Evolutionary conservation across 2,797 vertebrate species (phyloP).

Genomic region (Enteromius fasciolatus): DNA sequence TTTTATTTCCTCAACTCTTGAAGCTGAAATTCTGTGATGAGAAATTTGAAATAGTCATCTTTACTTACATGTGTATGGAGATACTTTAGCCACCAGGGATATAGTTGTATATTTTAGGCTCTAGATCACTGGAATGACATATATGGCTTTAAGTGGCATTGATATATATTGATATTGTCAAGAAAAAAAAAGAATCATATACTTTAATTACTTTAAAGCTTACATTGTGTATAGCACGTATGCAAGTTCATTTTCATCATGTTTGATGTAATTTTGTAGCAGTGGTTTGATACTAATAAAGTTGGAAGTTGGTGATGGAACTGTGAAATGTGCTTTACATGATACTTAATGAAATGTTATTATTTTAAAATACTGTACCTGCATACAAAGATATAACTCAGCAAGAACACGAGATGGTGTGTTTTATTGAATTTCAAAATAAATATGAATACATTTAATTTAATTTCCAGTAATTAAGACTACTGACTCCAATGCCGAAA

Average conservation of each 20-base stretch:
- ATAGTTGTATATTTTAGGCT: conserved; percentile 80
- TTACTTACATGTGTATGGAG: conserved; percentile 75
- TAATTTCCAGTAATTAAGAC: neutral
- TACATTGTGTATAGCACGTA: conserved; percentile 83
- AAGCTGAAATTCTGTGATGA: conserved; percentile 72
- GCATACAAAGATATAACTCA: conserved; percentile 23
- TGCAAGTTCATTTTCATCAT: conserved; percentile 81
- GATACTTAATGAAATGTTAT: conserved; percentile 56
- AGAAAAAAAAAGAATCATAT: conserved; percentile 73
- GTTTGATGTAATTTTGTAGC: conserved; percentile 84
- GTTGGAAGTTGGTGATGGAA: conserved; percentile 79
- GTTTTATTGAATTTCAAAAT: conserved; percentile 20
- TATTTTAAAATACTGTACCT: conserved; percentile 27
- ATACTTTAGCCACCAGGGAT: conserved; percentile 76
- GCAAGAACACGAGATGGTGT: conserved; percentile 7
- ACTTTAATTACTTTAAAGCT: conserved; percentile 78
- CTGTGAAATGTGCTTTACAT: conserved; percentile 66
- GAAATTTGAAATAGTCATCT: conserved; percentile 72
- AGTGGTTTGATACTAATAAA: conserved; percentile 87
- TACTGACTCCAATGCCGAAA: neutral
- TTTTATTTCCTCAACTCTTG: conserved; percentile 59
- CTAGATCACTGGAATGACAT: conserved; percentile 81
- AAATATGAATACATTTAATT: conserved; percentile 11
- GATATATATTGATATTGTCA: conserved; percentile 82
- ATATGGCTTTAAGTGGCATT: conserved; percentile 81